Evolutionary conservation across 2,113 vertebrate species (phyloP).

Genomic region (Polypterus bichir): DNA sequence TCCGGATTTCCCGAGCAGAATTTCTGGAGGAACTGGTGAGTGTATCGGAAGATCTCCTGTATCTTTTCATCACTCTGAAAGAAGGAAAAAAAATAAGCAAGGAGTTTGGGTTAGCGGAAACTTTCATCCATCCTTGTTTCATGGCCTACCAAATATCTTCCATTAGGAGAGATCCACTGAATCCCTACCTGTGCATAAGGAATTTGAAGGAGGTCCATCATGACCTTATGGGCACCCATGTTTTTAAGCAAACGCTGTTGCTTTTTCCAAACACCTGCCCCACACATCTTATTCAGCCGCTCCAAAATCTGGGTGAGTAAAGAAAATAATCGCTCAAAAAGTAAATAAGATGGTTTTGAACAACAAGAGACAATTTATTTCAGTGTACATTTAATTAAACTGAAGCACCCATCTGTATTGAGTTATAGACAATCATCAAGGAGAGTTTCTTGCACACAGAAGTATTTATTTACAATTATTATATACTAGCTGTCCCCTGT

Average conservation of each 20-base stretch:
- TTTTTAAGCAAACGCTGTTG: conserved; percentile 92
- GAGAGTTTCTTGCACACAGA: too few species aligned
- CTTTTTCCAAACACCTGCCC: conserved; percentile 81
- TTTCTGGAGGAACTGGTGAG: conserved; percentile 92
- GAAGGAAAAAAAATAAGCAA: neutral
- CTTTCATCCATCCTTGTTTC: too few species aligned
- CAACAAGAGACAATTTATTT: too few species aligned
- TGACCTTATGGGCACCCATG: conserved; percentile 95
- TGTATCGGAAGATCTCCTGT: conserved; percentile 84
- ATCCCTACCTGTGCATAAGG: conserved; percentile 78
- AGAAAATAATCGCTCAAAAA: neutral
- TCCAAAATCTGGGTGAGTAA: conserved; percentile 69
- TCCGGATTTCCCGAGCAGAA: conserved; percentile 89
- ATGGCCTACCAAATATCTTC: too few species aligned
- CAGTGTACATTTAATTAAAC: neutral
- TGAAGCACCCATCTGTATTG: too few species aligned
- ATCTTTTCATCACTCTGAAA: conserved; percentile 80
- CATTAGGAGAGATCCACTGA: too few species aligned
- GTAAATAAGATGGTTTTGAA: too few species aligned
- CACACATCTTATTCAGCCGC: conserved; percentile 86
- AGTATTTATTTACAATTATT: too few species aligned
- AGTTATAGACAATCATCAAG: too few species aligned
- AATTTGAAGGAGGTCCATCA: conserved; percentile 92
- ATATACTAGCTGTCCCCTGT: too few species aligned
- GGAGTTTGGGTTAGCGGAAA: neutral